phyloP scores from a whole-genome alignment of 2,888 invertebrate species.

The Morpho deidamia region DNA sequence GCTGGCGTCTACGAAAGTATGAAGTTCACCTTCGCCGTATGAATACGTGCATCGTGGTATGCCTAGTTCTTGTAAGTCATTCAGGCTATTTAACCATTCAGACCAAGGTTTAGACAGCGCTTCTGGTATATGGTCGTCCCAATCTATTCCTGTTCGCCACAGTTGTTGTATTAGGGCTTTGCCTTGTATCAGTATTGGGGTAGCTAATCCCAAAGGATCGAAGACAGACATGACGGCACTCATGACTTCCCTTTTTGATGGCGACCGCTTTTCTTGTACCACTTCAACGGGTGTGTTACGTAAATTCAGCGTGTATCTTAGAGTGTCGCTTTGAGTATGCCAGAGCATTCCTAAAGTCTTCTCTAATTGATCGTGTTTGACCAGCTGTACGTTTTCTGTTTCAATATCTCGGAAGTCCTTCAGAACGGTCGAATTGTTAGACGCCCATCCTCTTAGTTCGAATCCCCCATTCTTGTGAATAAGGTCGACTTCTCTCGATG shows the following conservation, averaged over 20 bases:
- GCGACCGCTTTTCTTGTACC: neutral
- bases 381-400: slow-evolving; percentile 20
- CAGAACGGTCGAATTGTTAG: too few species aligned
- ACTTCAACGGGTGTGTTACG: slow-evolving; percentile 3
- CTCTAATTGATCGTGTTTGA: too few species aligned
- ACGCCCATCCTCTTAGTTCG: too few species aligned
- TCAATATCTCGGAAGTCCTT: slow-evolving; percentile 20
- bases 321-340: neutral
- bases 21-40: too few species aligned
- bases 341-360: slow-evolving; percentile 8
- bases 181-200: neutral
- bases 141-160: slow-evolving; percentile 6
- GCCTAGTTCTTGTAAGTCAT: too few species aligned
- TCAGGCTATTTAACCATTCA: too few species aligned
- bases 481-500: too few species aligned
- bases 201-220: slow-evolving; percentile 28
- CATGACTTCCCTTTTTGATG: slow-evolving; percentile 11
- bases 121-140: slow-evolving; percentile 2
- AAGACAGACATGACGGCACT: slow-evolving; percentile 31
- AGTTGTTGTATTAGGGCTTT: slow-evolving; percentile 14
- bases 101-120: too few species aligned
- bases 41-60: too few species aligned
- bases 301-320: slow-evolving; percentile 4
- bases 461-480: too few species aligned
- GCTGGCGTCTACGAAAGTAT: too few species aligned